Evolutionary conservation across 2,888 invertebrate genomes (phyloP), one percentile per base, ranked within the genome.

Genomic region (Amiota minor): DNA sequence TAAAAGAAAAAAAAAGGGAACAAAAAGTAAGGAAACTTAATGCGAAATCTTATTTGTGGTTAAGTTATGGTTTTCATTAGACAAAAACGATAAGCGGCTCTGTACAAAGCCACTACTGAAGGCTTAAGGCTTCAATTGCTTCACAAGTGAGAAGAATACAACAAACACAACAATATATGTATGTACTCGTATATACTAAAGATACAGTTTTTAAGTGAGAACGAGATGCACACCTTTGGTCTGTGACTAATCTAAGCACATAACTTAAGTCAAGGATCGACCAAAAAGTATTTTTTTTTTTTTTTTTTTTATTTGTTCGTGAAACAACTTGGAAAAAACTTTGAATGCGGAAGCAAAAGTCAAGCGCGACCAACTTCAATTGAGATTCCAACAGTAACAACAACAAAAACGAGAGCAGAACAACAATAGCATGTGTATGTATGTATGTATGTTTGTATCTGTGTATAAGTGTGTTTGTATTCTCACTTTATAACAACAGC

Each of bases 41-140:
- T 72, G 46, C 62, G 45, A 50, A 78, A 77, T 72, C 74, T 70
- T 75, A 35, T 77, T 76, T 68, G 77, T 74, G 72, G 59, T 10
- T 70, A 83, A 83, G 79, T 83, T 83, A 83, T 83, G 84, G 83
- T 78, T 84, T 84, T 84, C 84, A 83, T 83, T 83, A 83, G 77
- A 78, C 77, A 62, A 71, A 73, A 71, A 73, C 50, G 76, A 77
- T 78, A 77, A 74, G 74, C 49, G 23, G 14, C 35, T 35, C 18
- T 9, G 75, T 35, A 14, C 45, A 18, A 35, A 10, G 9, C 53
- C 9, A 69, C 55, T n/a, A 69, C 68, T n/a, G 16, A 18, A 23
- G 53, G 77, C 74, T 73, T 20, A 75, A n/a, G 73, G 70, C 68
- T 68, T 23, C 65, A 49, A 49, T 65, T 65, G 64, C 65, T 46